Conservation (phyloP, 2,113 vertebrate genomes). For the Alligator sinensis region DNA sequence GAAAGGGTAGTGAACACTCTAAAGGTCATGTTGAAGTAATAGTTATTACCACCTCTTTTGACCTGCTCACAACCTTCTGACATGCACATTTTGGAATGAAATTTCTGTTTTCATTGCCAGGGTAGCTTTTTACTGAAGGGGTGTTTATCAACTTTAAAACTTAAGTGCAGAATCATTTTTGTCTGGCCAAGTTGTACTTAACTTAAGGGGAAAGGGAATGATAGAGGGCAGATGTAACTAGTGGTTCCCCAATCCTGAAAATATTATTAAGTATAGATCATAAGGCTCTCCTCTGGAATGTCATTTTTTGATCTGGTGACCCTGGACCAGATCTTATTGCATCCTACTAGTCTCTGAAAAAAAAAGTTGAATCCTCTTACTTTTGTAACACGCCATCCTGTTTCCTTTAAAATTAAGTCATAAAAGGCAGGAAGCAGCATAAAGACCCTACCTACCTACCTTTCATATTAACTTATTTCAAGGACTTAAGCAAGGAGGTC, state of each 20-base stretch:
- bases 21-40: not conserved
- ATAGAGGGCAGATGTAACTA: too few relatives aligned
- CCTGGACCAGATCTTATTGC: not conserved
- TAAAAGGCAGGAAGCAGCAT: too few relatives aligned
- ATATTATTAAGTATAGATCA: not conserved
- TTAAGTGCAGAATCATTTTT: not conserved
- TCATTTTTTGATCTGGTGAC: not conserved
- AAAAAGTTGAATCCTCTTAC: too few relatives aligned
- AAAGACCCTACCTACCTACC: too few relatives aligned
- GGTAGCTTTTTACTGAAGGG: not conserved
- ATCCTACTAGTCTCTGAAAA: too few relatives aligned
- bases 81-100: not conserved
- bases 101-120: not conserved
- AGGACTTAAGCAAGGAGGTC: too few relatives aligned
- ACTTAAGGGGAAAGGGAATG: not conserved
- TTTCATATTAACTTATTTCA: too few relatives aligned
- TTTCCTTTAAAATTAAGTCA: too few relatives aligned
- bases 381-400: too few relatives aligned
- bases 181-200: fast-evolving
- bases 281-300: not conserved
- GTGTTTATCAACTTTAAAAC: fast-evolving
- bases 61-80: not conserved
- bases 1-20: fast-evolving
- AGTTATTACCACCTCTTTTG: not conserved
- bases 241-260: not conserved